These are phyloP conservation scores for Tipula lateralis DNA, from an alignment of 2,888 invertebrate species.

Conservation along the genomic window DNA sequence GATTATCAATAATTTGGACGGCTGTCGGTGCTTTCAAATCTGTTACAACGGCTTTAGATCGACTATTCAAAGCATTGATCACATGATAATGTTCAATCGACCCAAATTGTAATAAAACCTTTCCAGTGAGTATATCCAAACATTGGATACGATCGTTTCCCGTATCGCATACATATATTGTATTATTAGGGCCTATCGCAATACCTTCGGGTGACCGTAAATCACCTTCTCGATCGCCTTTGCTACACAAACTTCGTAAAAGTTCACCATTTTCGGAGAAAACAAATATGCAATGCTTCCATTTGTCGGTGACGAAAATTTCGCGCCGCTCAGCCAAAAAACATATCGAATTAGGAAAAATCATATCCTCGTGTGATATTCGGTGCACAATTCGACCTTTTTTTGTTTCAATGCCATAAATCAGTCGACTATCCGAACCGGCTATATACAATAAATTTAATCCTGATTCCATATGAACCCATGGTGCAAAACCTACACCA, in stretches of 20 bases:
- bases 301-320: constrained; percentile 56
- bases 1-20: constrained; percentile 57
- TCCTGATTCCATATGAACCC: constrained; percentile 50
- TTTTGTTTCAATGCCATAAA: constrained; percentile 35
- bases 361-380: constrained; percentile 55
- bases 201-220: constrained; percentile 72
- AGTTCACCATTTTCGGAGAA: constrained; percentile 61
- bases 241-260: constrained; percentile 57
- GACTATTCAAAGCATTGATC: constrained; percentile 41
- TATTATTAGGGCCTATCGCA: constrained; percentile 53
- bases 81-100: constrained; percentile 47
- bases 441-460: constrained; percentile 36
- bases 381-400: constrained; percentile 54
- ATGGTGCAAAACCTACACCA: constrained; percentile 62
- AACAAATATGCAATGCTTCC: constrained; percentile 65
- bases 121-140: constrained; percentile 55
- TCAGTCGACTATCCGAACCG: constrained; percentile 30
- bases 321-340: constrained; percentile 56
- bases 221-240: constrained; percentile 59
- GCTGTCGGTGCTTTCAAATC: constrained; percentile 68
- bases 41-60: constrained; percentile 43
- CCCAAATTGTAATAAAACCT: constrained; percentile 59
- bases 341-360: constrained; percentile 59
- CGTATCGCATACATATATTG: constrained; percentile 67
- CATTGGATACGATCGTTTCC: constrained; percentile 67